Base-by-base conservation (phyloP, 2,797 vertebrate genomes). In the Potorous gilbertii region DNA sequence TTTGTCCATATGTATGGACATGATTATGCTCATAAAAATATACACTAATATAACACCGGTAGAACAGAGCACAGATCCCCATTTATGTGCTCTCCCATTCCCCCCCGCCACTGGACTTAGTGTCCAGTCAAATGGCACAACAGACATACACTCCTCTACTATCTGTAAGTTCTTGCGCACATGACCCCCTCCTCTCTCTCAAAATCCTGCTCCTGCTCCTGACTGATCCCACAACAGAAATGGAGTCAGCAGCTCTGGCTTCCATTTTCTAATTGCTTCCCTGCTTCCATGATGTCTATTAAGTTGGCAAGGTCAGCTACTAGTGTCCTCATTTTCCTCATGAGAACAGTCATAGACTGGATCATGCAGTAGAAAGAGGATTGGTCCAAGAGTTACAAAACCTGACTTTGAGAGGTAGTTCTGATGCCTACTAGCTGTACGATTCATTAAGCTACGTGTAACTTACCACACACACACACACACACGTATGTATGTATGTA, bases 271-370 rank as follows among this genome's bases (percentile, higher is more conserved):
- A 95, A 54, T 55, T 95, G 13, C 11, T 66, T 11, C 28, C 94
- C 50, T 95, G 92, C 52, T 50, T 52, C 2, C 5, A 31, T 90
- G 4, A n/a, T 62, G 1, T 62, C 52, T 50, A 95, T 52, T 57
- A 59, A 93, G 52, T 95, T 55, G 92, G 54, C 24, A 92, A 95
- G 66, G 92, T 91, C 28, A 50, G 55, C 93, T 93, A 92, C 94
- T 54, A 91, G 9, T 54, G 28, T 52, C 14, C 16, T 10, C n/a
- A 59, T 94, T 97, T 89, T 94, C 93, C 29, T 21, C 59, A 28
- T 90, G 92, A 91, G 57, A 13, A 87, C 21, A 87, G 3, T 50
- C 40, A 87, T 50, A 24, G 6, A 21, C 74, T 50, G 40, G 40
- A 87, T 87, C 74, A 50, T 50, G 24, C 9, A 11, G 74, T 46